A percentile compares a stretch with the other conserved stretches of the same genome.
These are phyloP conservation scores for Micrasema minimum DNA, from an alignment of 1,140 invertebrate species.

Conservation along the genomic window DNA sequence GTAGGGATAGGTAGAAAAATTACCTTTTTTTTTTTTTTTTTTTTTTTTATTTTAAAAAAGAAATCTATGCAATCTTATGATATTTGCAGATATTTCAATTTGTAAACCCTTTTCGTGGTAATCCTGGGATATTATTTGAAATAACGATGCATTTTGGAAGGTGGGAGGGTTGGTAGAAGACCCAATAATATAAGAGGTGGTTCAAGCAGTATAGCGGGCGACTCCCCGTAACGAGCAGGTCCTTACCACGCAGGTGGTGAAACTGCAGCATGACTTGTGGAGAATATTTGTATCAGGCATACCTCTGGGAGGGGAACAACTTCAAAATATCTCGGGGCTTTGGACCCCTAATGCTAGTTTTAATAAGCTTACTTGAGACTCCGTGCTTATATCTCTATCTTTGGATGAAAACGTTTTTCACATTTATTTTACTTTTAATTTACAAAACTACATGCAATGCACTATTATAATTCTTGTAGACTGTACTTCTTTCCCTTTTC, in stretches of 20 bases:
- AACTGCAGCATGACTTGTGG: slow-evolving; percentile 23
- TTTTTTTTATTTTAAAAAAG: no score
- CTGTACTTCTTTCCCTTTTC: no score
- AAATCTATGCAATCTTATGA: no score
- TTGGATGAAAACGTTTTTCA: neutral
- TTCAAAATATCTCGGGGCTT: neutral
- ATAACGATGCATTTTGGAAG: neutral
- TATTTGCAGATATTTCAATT: no score
- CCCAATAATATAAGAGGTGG: no score
- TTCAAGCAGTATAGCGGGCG: neutral
- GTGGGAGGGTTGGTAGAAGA: neutral
- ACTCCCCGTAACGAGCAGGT: slow-evolving; percentile 2
- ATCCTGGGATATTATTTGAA: neutral
- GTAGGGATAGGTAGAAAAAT: no score
- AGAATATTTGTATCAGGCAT: slow-evolving; percentile 2
- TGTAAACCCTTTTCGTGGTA: no score
- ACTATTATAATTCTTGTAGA: no score
- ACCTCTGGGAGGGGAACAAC: neutral
- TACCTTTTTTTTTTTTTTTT: no score
- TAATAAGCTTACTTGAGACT: neutral
- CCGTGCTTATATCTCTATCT: neutral
- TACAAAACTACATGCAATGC: no score
- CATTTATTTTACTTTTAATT: neutral
- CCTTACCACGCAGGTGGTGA: slow-evolving; percentile 16
- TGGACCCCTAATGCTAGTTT: neutral